A percentile compares a stretch with the other conserved stretches of the same genome.
Conservation (phyloP, 2,888 invertebrate genomes). For the Uropetala carovei region DNA sequence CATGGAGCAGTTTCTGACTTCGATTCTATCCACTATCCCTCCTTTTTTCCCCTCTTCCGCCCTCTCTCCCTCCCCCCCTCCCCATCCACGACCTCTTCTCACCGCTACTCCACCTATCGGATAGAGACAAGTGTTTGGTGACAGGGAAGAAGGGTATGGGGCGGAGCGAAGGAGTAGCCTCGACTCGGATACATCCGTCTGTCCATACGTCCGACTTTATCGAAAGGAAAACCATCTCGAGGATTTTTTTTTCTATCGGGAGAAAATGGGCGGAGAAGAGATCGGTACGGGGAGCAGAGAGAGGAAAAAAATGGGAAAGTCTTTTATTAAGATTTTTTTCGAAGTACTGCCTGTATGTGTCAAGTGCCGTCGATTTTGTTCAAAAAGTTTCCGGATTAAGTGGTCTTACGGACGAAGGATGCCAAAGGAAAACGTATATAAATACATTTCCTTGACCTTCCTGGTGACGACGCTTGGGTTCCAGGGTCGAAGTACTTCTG, state of each 20-base stretch:
- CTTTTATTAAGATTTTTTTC: not conserved
- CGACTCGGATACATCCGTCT: not conserved
- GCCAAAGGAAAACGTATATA: slow-evolving; percentile 21
- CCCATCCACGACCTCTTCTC: not conserved
- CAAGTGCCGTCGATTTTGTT: not conserved
- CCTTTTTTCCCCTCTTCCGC: not conserved
- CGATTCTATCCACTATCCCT: not conserved
- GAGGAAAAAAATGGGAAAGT: not conserved
- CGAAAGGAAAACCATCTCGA: not conserved
- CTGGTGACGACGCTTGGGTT: not conserved
- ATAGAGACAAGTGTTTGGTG: not conserved
- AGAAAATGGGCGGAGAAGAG: not conserved
- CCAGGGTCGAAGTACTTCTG: not conserved
- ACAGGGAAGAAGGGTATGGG: not conserved
- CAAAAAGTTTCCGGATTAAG: slow-evolving; percentile 36
- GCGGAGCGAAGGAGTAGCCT: not conserved
- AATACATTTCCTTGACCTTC: not conserved
- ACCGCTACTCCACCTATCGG: not conserved
- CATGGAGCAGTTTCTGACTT: not conserved
- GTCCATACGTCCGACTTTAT: slow-evolving; percentile 52
- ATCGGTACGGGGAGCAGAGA: not conserved
- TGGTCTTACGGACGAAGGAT: not conserved
- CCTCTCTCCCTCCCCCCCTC: not conserved
- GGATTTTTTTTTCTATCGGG: not conserved
- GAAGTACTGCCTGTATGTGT: slow-evolving; percentile 11